phyloP scores from a whole-genome alignment of 2,888 invertebrate species.

The Orthonychiurus folsomi region DNA sequence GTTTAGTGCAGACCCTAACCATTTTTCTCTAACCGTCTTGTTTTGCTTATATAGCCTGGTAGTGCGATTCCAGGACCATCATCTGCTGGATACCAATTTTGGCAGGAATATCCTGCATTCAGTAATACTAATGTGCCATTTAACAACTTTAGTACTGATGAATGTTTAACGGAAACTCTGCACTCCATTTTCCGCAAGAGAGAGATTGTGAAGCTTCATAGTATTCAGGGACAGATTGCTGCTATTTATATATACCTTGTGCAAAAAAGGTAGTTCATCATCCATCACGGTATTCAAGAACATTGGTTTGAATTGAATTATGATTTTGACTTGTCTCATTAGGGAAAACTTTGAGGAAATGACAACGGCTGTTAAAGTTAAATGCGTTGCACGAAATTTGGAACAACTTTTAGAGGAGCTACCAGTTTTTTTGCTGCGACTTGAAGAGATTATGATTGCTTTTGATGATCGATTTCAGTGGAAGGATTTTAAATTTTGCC shows the following conservation, averaged over 20 bases:
- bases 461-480: slow-evolving; percentile 56
- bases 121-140: too few species aligned
- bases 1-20: too few species aligned
- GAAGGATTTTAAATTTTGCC: slow-evolving; percentile 56
- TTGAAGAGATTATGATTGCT: slow-evolving; percentile 55
- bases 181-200: slow-evolving; percentile 48
- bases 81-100: too few species aligned
- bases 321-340: slow-evolving; percentile 28
- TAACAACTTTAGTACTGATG: slow-evolving; percentile 5
- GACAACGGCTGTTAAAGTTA: slow-evolving; percentile 53
- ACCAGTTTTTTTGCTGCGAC: slow-evolving; percentile 53
- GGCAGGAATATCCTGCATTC: too few species aligned
- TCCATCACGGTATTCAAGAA: slow-evolving; percentile 39
- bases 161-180: slow-evolving; percentile 37
- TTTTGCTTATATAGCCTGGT: too few species aligned
- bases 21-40: too few species aligned
- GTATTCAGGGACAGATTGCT: slow-evolving; percentile 51
- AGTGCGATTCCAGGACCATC: too few species aligned
- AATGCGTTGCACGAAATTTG: slow-evolving; percentile 54
- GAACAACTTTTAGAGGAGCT: slow-evolving; percentile 57
- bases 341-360: slow-evolving; percentile 56
- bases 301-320: slow-evolving; percentile 7
- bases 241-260: slow-evolving; percentile 49
- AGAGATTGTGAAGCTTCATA: slow-evolving; percentile 51
- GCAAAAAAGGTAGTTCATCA: slow-evolving; percentile 53